Conservation (phyloP, 1,140 invertebrate species). For the Aphaenogaster floridana region DNA sequence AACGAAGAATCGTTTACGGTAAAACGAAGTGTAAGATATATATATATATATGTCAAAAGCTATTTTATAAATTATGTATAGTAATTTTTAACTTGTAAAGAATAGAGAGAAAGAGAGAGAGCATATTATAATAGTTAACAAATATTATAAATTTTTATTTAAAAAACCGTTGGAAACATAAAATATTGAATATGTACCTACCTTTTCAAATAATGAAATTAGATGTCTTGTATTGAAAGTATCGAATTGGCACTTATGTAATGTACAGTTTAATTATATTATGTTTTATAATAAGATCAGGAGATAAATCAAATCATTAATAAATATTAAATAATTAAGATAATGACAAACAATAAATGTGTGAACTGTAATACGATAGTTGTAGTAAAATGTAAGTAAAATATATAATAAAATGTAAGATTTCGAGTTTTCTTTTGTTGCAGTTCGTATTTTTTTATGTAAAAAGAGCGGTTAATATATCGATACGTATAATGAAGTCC, state of each 20-base stretch:
- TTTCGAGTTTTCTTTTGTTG: not conserved
- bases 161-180: not conserved
- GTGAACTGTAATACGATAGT: not conserved
- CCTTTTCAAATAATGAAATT: slow-evolving; percentile 6
- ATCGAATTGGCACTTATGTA: not conserved
- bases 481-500: not conserved
- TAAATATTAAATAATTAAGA: not conserved
- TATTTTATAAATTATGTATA: not conserved
- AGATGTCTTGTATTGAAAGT: not conserved
- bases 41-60: not conserved
- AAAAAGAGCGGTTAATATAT: not conserved
- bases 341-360: slow-evolving; percentile 9
- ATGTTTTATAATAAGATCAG: not conserved
- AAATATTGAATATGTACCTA: slow-evolving; percentile 16
- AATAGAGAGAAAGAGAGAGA: slow-evolving; percentile 3
- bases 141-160: slow-evolving; percentile 1
- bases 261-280: not conserved
- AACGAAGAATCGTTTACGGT: not conserved
- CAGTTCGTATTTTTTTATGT: not conserved
- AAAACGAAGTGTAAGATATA: not conserved
- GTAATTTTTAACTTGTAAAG: slow-evolving; percentile 11
- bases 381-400: too few relatives aligned
- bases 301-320: not conserved
- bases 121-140: not conserved
- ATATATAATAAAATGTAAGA: not conserved